Conservation (phyloP, 2,797 vertebrate species). For the Rhodeus uyekii region DNA sequence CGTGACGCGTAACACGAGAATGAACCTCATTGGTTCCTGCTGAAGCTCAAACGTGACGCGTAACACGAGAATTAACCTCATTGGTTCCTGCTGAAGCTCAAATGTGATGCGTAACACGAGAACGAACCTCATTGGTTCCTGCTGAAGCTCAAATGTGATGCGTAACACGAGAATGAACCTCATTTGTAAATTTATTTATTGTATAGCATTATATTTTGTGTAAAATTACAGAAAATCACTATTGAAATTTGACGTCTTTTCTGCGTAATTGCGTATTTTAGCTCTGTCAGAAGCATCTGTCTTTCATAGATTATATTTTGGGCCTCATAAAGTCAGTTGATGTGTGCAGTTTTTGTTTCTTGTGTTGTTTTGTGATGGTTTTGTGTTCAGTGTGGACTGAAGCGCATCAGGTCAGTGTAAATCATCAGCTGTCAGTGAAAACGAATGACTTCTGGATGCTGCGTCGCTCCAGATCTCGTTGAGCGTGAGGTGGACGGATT, state of each 20-base stretch:
- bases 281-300: neutral
- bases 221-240: neutral
- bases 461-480: neutral
- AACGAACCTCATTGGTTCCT: neutral
- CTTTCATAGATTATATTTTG: neutral
- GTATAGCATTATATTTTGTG: neutral
- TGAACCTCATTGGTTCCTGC: too few species aligned
- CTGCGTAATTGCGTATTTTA: too few species aligned
- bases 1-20: too few species aligned
- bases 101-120: neutral
- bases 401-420: neutral
- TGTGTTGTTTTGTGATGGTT: neutral
- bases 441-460: neutral
- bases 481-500: constrained; percentile 7
- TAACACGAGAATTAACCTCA: too few species aligned
- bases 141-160: neutral
- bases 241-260: neutral
- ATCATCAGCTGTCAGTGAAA: neutral
- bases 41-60: too few species aligned
- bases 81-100: too few species aligned
- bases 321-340: too few species aligned
- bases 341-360: neutral
- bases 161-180: neutral
- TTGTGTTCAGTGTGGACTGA: neutral
- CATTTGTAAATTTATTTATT: neutral